Conservation (phyloP, 2,113 vertebrate species). For the Muntiacus muntjak region DNA sequence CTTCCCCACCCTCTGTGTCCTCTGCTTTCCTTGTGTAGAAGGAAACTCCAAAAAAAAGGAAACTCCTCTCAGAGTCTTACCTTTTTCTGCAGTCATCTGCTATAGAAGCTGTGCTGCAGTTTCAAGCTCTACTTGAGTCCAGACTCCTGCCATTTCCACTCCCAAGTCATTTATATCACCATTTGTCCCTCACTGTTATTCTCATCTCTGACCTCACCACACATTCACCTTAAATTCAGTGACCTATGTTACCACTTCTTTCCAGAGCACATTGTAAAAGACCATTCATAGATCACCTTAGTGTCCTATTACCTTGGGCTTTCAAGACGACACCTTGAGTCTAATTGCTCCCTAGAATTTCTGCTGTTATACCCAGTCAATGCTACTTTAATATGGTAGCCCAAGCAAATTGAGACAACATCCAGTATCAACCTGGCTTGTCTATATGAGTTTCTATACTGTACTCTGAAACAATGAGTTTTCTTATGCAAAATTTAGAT, state of each 20-base stretch:
- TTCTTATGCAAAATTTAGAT: slow-evolving; percentile 13
- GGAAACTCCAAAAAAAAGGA: not conserved
- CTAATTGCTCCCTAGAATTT: not conserved
- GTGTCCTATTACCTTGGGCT: not conserved
- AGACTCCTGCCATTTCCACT: not conserved
- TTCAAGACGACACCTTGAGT: not conserved
- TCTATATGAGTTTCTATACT: not conserved
- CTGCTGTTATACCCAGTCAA: not conserved
- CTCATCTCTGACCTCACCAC: not conserved
- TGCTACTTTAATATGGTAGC: not conserved
- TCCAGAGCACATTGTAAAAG: not conserved
- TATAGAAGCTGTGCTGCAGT: not conserved
- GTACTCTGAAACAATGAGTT: not conserved
- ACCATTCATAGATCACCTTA: not conserved
- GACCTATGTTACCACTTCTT: not conserved
- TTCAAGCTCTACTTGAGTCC: not conserved
- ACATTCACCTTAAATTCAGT: not conserved
- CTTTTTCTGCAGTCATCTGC: not conserved
- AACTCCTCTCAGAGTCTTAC: not conserved
- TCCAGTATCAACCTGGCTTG: not conserved
- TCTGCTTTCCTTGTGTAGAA: not conserved
- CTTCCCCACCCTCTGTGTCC: not conserved
- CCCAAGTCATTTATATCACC: not conserved
- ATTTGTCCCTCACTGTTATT: not conserved
- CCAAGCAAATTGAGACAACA: not conserved